Evolutionary conservation across 2,797 vertebrate species (phyloP).

Genomic region (Sebastes vulpes): DNA sequence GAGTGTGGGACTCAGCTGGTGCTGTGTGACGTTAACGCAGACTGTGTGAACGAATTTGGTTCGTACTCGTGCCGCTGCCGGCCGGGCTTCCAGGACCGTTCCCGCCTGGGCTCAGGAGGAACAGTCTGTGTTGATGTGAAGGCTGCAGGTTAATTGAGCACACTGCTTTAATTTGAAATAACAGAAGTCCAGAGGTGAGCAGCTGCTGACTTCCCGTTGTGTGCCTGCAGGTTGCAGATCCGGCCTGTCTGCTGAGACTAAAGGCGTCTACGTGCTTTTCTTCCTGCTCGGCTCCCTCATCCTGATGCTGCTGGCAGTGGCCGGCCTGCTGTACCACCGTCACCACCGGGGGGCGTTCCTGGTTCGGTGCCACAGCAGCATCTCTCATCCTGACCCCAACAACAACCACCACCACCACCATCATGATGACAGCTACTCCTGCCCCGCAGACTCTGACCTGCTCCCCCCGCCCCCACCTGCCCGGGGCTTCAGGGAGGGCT

Average conservation of each 20-base stretch:
- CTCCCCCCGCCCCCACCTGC: slow-evolving; percentile 64
- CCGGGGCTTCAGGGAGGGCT: slow-evolving; percentile 53
- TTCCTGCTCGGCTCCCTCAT: slow-evolving; percentile 82
- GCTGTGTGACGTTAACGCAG: slow-evolving; percentile 78
- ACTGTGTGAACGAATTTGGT: slow-evolving; percentile 82
- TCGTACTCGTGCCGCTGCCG: slow-evolving; percentile 83
- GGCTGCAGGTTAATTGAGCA: neutral
- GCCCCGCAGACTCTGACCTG: slow-evolving; percentile 10
- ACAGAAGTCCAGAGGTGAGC: neutral
- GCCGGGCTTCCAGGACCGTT: slow-evolving; percentile 72
- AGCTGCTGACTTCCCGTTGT: slow-evolving; percentile 8
- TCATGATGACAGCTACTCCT: neutral
- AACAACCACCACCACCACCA: slow-evolving; percentile 10
- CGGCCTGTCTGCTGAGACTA: slow-evolving; percentile 34
- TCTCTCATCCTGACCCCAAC: slow-evolving; percentile 39
- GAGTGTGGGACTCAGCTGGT: slow-evolving; percentile 83
- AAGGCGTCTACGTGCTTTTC: slow-evolving; percentile 78
- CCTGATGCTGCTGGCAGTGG: slow-evolving; percentile 59
- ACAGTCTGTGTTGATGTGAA: slow-evolving; percentile 59
- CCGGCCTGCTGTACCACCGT: slow-evolving; percentile 70
- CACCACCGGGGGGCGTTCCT: slow-evolving; percentile 74
- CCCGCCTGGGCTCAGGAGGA: slow-evolving; percentile 66
- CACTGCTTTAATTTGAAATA: neutral
- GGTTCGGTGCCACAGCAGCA: slow-evolving; percentile 60
- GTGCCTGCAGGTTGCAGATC: slow-evolving; percentile 52